These are phyloP conservation scores for Oscheius sp. DNA, from an alignment of 2,888 invertebrate genomes.

Conservation along the genomic window DNA sequence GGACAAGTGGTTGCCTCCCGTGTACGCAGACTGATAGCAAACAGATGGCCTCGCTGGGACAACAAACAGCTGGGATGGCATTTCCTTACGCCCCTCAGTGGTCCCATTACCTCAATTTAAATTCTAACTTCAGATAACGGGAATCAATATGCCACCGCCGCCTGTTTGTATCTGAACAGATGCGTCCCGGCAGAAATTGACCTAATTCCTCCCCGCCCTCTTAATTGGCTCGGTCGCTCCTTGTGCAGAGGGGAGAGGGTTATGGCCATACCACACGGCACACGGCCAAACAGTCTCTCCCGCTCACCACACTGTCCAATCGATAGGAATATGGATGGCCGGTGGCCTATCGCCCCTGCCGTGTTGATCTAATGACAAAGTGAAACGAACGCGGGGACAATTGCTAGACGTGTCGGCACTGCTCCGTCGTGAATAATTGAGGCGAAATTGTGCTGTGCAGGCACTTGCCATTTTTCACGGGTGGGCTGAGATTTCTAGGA, in stretches of 20 bases:
- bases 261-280: background rate
- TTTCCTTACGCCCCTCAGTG: background rate
- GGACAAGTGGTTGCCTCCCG: background rate
- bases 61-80: constrained; percentile 3
- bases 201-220: background rate
- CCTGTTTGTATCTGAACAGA: background rate
- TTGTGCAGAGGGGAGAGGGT: background rate
- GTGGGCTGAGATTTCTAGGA: too few relatives aligned
- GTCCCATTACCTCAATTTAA: background rate
- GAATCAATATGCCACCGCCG: too few relatives aligned
- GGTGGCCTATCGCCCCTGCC: background rate
- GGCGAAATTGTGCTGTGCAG: too few relatives aligned
- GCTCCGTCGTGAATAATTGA: background rate
- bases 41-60: constrained; percentile 2
- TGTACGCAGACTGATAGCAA: constrained; percentile 1
- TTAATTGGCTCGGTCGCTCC: constrained; percentile 7
- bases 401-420: too few relatives aligned
- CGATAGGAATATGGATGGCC: background rate
- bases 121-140: background rate
- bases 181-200: constrained; percentile 1
- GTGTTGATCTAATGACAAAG: constrained; percentile 20
- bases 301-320: background rate
- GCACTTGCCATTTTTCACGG: too few relatives aligned
- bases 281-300: too few relatives aligned
- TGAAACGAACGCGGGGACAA: too few relatives aligned